A percentile compares a stretch with the other conserved stretches of the same genome.
These are phyloP conservation scores for Cephalopholis sonnerati DNA, from an alignment of 2,113 vertebrate species.

Conservation along the genomic window DNA sequence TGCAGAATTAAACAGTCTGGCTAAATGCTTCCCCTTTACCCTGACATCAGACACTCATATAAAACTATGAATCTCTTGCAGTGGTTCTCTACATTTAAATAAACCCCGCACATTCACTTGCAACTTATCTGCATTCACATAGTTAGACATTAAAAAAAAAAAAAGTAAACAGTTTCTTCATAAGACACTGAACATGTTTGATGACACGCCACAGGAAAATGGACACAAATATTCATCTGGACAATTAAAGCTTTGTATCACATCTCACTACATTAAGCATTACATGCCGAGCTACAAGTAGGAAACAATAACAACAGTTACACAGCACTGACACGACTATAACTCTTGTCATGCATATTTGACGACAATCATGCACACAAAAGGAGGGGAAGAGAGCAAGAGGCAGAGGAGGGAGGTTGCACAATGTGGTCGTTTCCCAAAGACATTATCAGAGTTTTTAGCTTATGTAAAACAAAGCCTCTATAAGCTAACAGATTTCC, in stretches of 20 bases:
- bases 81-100: conserved; percentile 15
- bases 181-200: conserved; percentile 68
- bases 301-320: conserved; percentile 42
- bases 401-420: conserved; percentile 55
- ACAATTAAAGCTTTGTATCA: conserved; percentile 56
- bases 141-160: conserved; percentile 44
- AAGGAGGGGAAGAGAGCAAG: conserved; percentile 30
- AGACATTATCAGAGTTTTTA: conserved; percentile 46
- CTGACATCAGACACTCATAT: conserved; percentile 57
- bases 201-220: conserved; percentile 55
- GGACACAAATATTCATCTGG: conserved; percentile 51
- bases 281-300: conserved; percentile 62
- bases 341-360: conserved; percentile 72
- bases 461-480: conserved; percentile 55
- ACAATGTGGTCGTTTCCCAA: conserved; percentile 48
- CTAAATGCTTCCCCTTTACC: conserved; percentile 60
- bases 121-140: conserved; percentile 48
- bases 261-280: conserved; percentile 60
- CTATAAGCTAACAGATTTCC: conserved; percentile 37
- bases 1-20: conserved; percentile 73
- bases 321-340: conserved; percentile 54
- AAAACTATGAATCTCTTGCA: conserved; percentile 55
- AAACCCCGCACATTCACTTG: conserved; percentile 35
- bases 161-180: conserved; percentile 45
- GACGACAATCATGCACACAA: conserved; percentile 72